phyloP scores from a whole-genome alignment of 1,140 invertebrate genomes.

The Bombus superbus region DNA sequence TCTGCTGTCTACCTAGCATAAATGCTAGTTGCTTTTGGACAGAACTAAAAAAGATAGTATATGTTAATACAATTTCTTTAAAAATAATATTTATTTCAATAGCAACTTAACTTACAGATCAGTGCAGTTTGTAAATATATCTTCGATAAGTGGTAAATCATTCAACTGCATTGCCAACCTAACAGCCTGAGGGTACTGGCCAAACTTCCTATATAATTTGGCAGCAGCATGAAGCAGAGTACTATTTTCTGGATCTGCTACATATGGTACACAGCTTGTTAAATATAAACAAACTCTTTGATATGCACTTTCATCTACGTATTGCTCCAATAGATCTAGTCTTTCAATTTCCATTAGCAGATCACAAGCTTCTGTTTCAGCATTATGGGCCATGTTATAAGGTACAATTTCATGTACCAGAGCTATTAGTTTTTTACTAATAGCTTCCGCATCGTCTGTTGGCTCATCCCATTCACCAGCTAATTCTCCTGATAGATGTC shows the following conservation, averaged over 20 bases:
- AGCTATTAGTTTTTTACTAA: constrained; percentile 86
- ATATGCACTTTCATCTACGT: constrained; percentile 97
- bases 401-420: constrained; percentile 95
- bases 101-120: constrained; percentile 89
- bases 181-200: constrained; percentile 96
- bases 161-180: constrained; percentile 98
- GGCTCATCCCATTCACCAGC: constrained; percentile 94
- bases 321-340: constrained; percentile 94
- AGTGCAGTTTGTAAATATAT: constrained; percentile 93
- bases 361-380: constrained; percentile 99
- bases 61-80: background rate
- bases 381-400: constrained; percentile 99
- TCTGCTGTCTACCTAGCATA: constrained; percentile 98
- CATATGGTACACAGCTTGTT: constrained; percentile 98
- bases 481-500: constrained; percentile 95
- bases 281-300: constrained; percentile 97
- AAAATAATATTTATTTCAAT: constrained; percentile 3
- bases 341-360: constrained; percentile 98
- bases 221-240: constrained; percentile 94
- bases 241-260: constrained; percentile 98
- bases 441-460: constrained; percentile 86
- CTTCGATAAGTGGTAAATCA: constrained; percentile 91
- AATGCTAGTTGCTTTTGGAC: constrained; percentile 98
- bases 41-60: constrained; percentile 83
- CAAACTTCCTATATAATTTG: constrained; percentile 95